Evolutionary conservation across 2,797 vertebrate genomes (phyloP).

Genomic region (Esox lucius): DNA sequence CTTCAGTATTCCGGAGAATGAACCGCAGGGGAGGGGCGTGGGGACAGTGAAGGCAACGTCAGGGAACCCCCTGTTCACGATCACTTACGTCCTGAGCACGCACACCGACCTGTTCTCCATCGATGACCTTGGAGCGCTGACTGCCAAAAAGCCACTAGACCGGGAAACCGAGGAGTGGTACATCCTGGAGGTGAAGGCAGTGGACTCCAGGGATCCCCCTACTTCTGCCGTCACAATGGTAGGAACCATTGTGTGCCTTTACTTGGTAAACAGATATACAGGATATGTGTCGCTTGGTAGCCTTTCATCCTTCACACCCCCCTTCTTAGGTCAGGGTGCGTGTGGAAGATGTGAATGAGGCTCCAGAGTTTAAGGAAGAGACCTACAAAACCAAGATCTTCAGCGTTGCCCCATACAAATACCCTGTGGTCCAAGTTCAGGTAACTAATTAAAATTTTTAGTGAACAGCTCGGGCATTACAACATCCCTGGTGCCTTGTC

Average conservation of each 20-base stretch:
- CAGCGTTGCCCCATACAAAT: constrained; percentile 68
- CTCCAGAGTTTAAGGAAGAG: constrained; percentile 58
- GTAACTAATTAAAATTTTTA: constrained; percentile 48
- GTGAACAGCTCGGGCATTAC: neutral
- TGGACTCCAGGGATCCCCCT: constrained; percentile 68
- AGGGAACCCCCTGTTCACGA: constrained; percentile 46
- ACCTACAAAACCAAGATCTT: constrained; percentile 64
- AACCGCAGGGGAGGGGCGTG: constrained; percentile 44
- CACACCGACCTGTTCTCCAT: constrained; percentile 70
- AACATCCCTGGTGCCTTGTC: neutral
- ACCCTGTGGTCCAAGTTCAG: constrained; percentile 65
- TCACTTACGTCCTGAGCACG: constrained; percentile 66
- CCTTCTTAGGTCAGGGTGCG: constrained; percentile 70
- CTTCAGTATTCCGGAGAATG: constrained; percentile 70
- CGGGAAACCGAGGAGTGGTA: constrained; percentile 70
- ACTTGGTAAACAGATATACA: neutral
- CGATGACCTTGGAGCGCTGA: constrained; percentile 56
- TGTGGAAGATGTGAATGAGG: constrained; percentile 73
- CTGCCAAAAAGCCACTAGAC: constrained; percentile 57
- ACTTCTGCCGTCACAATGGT: constrained; percentile 70
- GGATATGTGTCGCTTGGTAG: neutral
- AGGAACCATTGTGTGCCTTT: constrained; percentile 24
- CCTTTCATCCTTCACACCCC: neutral
- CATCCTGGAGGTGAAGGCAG: constrained; percentile 71
- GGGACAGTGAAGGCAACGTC: constrained; percentile 66